Conservation (phyloP, 2,113 vertebrate genomes). For the Otocyon megalotis region DNA sequence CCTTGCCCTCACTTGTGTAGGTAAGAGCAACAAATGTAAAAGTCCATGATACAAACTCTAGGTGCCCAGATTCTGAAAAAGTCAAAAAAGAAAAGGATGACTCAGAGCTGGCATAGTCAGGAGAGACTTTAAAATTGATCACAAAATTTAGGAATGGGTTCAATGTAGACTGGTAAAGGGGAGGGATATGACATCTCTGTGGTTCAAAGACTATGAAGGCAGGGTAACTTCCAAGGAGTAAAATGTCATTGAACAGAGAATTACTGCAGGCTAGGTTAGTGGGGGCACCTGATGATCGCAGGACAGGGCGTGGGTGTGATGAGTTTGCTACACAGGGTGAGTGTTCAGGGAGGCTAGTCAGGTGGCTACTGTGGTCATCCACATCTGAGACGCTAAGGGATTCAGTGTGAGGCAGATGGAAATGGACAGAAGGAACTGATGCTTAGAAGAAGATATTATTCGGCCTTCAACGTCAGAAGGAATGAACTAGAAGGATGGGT, state of each 20-base stretch:
- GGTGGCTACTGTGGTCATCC: not conserved
- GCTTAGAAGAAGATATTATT: not conserved
- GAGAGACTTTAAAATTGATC: not conserved
- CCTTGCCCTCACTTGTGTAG: not conserved
- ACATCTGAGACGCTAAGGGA: not conserved
- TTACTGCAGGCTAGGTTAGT: not conserved
- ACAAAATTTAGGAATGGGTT: constrained; percentile 22
- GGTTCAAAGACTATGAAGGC: not conserved
- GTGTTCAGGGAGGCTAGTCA: not conserved
- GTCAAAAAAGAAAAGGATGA: constrained; percentile 2
- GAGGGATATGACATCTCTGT: not conserved
- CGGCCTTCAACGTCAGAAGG: not conserved
- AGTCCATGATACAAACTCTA: not conserved
- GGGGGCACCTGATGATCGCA: not conserved
- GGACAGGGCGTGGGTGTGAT: not conserved
- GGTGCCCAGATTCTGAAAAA: not conserved
- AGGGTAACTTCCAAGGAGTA: not conserved
- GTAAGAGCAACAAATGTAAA: not conserved
- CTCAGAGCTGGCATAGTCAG: not conserved
- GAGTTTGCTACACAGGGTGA: no score
- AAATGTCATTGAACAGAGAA: not conserved
- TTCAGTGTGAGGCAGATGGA: not conserved
- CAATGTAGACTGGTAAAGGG: not conserved
- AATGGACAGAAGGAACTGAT: not conserved
- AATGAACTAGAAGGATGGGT: not conserved